These are phyloP conservation scores for Marronus borbonicus DNA, from an alignment of 2,888 invertebrate species.

Conservation along the genomic window DNA sequence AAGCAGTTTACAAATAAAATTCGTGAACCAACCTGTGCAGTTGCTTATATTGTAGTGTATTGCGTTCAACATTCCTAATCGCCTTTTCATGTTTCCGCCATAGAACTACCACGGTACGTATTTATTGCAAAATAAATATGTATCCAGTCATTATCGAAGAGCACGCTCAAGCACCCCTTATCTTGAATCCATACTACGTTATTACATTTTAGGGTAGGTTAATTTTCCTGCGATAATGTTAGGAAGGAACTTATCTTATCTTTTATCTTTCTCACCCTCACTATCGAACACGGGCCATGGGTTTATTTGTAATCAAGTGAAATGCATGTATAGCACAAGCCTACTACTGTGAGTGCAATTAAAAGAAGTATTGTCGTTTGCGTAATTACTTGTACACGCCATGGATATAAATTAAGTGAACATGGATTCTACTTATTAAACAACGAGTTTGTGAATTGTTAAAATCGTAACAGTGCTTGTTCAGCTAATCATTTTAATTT, in stretches of 20 bases:
- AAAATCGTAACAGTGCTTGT: no score
- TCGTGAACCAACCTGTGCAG: no score
- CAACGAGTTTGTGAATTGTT: no score
- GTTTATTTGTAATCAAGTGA: slow-evolving; percentile 15
- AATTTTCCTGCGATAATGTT: slow-evolving; percentile 18
- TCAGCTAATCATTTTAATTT: no score
- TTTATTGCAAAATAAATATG: slow-evolving; percentile 18
- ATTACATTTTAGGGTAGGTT: slow-evolving; percentile 17
- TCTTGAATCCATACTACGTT: slow-evolving; percentile 16
- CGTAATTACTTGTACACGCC: no score
- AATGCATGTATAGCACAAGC: not conserved
- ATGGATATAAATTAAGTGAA: no score
- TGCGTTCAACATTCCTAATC: not conserved
- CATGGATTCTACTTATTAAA: no score
- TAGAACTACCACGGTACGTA: not conserved
- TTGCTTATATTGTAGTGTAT: no score
- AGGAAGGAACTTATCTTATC: slow-evolving; percentile 13
- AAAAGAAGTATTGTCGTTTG: no score
- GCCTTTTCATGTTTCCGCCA: not conserved
- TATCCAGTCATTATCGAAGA: slow-evolving; percentile 17
- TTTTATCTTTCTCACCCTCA: slow-evolving; percentile 8
- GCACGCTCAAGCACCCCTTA: slow-evolving; percentile 6
- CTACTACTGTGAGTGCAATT: no score
- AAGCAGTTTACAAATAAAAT: no score
- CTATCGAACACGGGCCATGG: not conserved